Evolutionary conservation across 2,113 vertebrate genomes (phyloP), one percentile per base, ranked within the genome.

Genomic region (Origma solitaria): DNA sequence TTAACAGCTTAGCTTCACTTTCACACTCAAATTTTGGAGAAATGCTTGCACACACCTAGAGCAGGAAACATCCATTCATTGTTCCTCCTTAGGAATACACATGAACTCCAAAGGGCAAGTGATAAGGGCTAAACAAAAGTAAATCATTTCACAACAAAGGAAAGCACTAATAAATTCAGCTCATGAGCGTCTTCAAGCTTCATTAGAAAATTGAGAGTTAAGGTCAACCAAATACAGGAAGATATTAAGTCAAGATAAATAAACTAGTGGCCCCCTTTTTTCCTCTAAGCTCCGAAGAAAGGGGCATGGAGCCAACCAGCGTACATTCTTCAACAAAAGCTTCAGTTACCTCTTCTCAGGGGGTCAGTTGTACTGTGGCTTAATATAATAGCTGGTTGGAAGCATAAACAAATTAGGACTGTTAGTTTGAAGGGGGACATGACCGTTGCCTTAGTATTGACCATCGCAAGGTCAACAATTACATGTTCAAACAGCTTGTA

Each of bases 341-440:
- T 91, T 93, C 71, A 64, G 87, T 64, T 95, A 87, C 80, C 75
- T 81, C 82, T 88, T 96, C 68, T 95, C 68, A 86, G 71, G 93
- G 85, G 82, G 92, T 83, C 92, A 90, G 37, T 11, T 93, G 60
- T 56, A 81, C 72, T 68, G 75, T 56, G 68, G n/a, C 62, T 95
- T 86, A 88, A 90, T 82, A 83, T 70, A 93, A 95, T 51, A 93
- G 88, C 6, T 28, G 57, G 78, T 72, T 77, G 44, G 64, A 92
- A 92, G 91, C 88, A 92, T 88, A 93, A 93, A 94, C 95, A 97
- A 96, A 96, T 96, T 70, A 94, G 71, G 62, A 92, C 79, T 80
- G 71, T 56, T 88, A 91, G 71, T 88, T 25, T 91, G 93, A 96
- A 95, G 75, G 73, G 73, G n/a, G 40, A 90, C 47, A 51, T 30